Base-by-base conservation (phyloP, 1,140 invertebrate genomes). In the Hyphantria cunea region DNA sequence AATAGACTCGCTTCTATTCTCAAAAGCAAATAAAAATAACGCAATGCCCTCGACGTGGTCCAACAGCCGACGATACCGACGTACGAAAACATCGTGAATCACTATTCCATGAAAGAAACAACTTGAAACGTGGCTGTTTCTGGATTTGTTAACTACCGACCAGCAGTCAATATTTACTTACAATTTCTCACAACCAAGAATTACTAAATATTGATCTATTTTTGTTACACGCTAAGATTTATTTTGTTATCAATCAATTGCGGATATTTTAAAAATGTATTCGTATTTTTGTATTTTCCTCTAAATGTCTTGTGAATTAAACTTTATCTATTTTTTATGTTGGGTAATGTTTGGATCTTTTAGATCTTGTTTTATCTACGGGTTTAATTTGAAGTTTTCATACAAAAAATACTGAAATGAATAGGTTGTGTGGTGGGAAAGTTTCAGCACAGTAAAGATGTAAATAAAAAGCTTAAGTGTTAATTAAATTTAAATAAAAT, bases 21-120 rank as follows among this genome's bases (percentile, higher is more conserved):
- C 67, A 78, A 84, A 87, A 80, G 79, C 81, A 80, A 89, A 87
- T 80, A 84, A 87, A 89, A 89, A 89, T 84, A 85, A 78, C 78
- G 50, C 66, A 55, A 11, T 64, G 72, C 73, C 65, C 70, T 76
- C 62, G 74, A 63, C 66, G 72, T 52, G 63, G 66, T 64, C 68
- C 56, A 54, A 53, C 74, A 63, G 64, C 41, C 41, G 41, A 6
- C 41, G 41, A 11, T 37, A 56, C 66, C 65, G 63, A 58, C 67
- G 72, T 58, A 68, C 74, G 78, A 85, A 87, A 86, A 87, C 77
- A 86, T 76, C 65, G 78, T 86, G 86, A 87, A 75, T 86, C 81
- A 84, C 66, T 65, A 65, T 82, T 85, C 72, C 70, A 64, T 75
- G 83, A 82, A 90, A 80, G 83, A 82, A 90, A 80, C 78, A 76